Base-by-base conservation (phyloP, 1,140 invertebrate genomes). In the Cryptotermes secundus region DNA sequence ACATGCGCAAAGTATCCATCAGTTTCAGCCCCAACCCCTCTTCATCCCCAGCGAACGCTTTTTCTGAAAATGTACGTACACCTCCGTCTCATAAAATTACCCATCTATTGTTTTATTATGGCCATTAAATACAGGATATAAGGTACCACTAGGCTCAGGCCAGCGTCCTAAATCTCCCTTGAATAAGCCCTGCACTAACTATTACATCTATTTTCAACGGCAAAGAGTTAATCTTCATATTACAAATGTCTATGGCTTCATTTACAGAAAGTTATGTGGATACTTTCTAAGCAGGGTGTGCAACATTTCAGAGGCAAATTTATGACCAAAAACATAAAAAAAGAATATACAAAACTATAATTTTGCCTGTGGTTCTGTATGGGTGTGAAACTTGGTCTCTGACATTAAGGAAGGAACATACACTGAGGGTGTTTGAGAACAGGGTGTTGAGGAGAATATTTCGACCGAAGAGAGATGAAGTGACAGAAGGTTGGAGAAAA, bases 91-190 rank as follows among this genome's bases (percentile, higher is more conserved):
- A 72, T 31, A 72, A 72, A 72, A 72, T 72, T 72, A n/a, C 59
- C 59, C 59, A 72, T 72, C 59, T 31, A 72, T 72, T 72, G 31
- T 72, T 72, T 72, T 72, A 72, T 72, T 72, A 72, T n/a, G 31
- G 59, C n/a, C 59, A 72, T 72, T 72, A 72, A 31, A 72, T 16
- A 72, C 10, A 72, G 59, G 59, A 72, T 31, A 31, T 72, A 72
- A 72, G 59, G 59, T 72, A 31, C 26, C 31, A 72, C 31, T 49
- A 72, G 31, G n/a, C 59, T 72, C 59, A 26, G 26, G 14, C 26
- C 59, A 6, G 9, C 59, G 31, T 14, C 26, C 14, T 7, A 72
- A 72, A 72, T 31, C 59, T n/a, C 45, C 45, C 59, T 72, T n/a
- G 4, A 31, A 31, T 31, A 72, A 72, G 59, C 59, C 59, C n/a